phyloP scores from a whole-genome alignment of 2,113 vertebrate genomes.

The Eulemur rufifrons region DNA sequence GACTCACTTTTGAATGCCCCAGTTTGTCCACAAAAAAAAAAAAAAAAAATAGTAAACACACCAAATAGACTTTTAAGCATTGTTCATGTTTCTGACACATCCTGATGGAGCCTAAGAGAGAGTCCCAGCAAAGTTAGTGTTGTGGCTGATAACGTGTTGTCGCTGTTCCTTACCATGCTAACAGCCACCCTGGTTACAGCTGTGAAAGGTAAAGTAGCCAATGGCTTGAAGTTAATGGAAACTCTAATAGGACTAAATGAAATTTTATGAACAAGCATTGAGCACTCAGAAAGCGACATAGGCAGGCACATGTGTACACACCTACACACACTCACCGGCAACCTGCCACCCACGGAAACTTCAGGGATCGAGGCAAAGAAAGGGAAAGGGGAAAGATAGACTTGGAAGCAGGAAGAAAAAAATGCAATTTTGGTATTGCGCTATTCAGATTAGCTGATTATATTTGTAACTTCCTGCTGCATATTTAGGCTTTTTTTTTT shows the following conservation, averaged over 20 bases:
- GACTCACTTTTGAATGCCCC: constrained; percentile 5
- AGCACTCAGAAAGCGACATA: not conserved
- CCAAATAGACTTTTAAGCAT: constrained; percentile 44
- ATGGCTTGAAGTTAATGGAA: not conserved
- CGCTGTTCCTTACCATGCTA: not conserved
- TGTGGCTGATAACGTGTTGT: not conserved
- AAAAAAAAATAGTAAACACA: constrained; percentile 63
- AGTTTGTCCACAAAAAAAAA: constrained; percentile 36
- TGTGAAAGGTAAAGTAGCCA: not conserved
- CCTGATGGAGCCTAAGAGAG: not conserved
- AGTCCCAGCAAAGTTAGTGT: not conserved
- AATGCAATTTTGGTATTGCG: rapidly evolving
- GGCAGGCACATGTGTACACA: not conserved
- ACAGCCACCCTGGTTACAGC: not conserved
- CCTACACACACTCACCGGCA: rapidly evolving
- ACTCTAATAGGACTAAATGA: not conserved
- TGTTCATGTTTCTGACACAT: constrained; percentile 54
- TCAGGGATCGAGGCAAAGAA: not conserved
- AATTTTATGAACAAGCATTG: not conserved
- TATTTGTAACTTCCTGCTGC: not conserved
- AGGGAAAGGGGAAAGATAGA: not conserved
- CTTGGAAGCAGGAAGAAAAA: not conserved
- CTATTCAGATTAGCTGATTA: not conserved
- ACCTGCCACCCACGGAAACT: not conserved
- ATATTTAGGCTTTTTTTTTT: not conserved